Evolutionary conservation across 2,888 invertebrate species (phyloP).

Genomic region (Choreutis nemorana): DNA sequence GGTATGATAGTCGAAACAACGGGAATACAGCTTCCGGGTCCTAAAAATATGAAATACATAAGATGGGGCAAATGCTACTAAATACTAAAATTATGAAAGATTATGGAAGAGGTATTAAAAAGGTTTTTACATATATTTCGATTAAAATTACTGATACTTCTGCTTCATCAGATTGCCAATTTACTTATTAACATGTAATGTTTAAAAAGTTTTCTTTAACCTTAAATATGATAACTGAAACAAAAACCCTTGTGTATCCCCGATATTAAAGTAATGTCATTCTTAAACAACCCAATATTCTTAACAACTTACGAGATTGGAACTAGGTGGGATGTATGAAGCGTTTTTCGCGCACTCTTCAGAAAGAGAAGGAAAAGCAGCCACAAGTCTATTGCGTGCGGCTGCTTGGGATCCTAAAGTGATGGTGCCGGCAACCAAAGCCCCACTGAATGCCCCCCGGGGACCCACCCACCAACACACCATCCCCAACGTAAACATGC

Average conservation of each 20-base stretch:
- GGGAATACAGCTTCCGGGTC: constrained; percentile 55
- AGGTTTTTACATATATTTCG: too few species aligned
- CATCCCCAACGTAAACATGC: constrained; percentile 76
- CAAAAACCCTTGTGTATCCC: too few species aligned
- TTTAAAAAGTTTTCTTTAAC: too few species aligned
- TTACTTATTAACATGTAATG: too few species aligned
- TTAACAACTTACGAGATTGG: constrained; percentile 39
- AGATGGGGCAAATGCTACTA: too few species aligned
- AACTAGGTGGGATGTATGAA: constrained; percentile 24
- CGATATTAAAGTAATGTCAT: neutral
- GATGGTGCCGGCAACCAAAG: constrained; percentile 62
- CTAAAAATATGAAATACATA: constrained; percentile 16
- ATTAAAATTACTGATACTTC: too few species aligned
- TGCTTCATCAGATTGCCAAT: too few species aligned
- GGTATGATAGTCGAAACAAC: constrained; percentile 72
- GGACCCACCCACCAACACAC: constrained; percentile 74
- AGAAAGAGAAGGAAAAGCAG: constrained; percentile 23
- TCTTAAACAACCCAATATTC: too few species aligned
- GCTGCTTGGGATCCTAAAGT: constrained; percentile 68
- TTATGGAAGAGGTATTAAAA: too few species aligned
- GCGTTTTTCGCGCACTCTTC: constrained; percentile 6
- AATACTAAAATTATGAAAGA: too few species aligned
- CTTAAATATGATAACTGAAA: too few species aligned
- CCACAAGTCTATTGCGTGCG: constrained; percentile 53
- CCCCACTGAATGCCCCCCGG: constrained; percentile 64